Base-by-base conservation (phyloP, 1,140 invertebrate genomes). In the Probaryconus sp. region DNA sequence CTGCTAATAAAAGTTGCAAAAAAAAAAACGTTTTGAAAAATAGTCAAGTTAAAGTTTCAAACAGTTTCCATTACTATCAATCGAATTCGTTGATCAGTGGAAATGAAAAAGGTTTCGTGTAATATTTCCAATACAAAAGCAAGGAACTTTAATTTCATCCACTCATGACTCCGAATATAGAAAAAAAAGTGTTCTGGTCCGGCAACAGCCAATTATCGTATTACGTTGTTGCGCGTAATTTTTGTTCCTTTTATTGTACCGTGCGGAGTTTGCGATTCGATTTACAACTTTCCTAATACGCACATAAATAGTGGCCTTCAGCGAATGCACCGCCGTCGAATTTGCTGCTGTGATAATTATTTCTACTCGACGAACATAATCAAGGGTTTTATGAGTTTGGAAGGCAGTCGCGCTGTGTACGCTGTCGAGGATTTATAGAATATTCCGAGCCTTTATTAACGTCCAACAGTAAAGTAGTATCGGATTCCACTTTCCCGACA, bases 391-490 rank as follows among this genome's bases (percentile, higher is more conserved):
- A 65, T 53, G 72, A 69, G 64, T 64, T 64, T 47, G 70, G 48
- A 67, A 63, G 37, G 65, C 38, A 51, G 50, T 55, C 42, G 50
- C 28, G 28, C 18, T 3, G 40, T 26, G 60, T n/a, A 11, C 42
- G 30, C 67, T 42, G 58, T 13, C 21, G 56, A 31, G 31, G 68
- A 74, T 74, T 74, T 74, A 63, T 64, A 56, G 63, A 74, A 68
- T 74, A 63, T 74, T 53, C 45, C 48, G 47, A 38, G 51, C 64
- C 71, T 74, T 74, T 68, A 74, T 74, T 74, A 74, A 64, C 70
- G 70, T 55, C 50, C 48, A 53, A 26, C 47, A 51, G 56, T 48
- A 68, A 64, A 64, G 58, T 33, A 60, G 72, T 69, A 60, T 75
- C 58, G 58, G 37, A 75, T 75, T 64, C 50, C 63, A 48, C 50